Percentiles rank a stretch among this genome's conserved stretches.
These are phyloP conservation scores for Caenorhabditis wallacei DNA, from an alignment of 2,888 invertebrate genomes.

Conservation along the genomic window DNA sequence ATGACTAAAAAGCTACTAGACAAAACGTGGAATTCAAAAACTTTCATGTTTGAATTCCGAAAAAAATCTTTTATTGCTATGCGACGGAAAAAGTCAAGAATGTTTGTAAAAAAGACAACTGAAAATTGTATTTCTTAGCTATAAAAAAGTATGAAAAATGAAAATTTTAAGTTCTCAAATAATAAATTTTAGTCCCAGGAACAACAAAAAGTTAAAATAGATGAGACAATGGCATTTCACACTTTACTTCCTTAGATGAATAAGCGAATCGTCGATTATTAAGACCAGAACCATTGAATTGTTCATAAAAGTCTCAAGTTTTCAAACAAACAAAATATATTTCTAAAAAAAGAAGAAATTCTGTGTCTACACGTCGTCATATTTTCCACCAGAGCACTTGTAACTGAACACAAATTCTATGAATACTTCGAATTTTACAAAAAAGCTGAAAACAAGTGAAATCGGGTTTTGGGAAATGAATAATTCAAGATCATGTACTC, in stretches of 20 bases:
- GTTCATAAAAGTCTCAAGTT: neutral
- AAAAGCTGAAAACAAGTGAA: slow-evolving; percentile 24
- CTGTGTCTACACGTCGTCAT: neutral
- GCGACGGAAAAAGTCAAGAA: slow-evolving; percentile 9
- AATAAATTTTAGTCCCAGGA: neutral
- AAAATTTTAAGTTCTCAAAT: neutral
- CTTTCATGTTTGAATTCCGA: neutral
- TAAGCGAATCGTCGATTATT: neutral
- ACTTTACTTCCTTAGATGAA: neutral
- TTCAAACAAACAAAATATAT: neutral
- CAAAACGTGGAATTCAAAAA: neutral
- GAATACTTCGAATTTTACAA: neutral
- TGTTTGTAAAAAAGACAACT: neutral
- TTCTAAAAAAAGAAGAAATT: neutral
- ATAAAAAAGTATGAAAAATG: too few relatives aligned
- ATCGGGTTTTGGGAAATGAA: slow-evolving; percentile 8
- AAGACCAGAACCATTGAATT: neutral
- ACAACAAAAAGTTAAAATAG: neutral
- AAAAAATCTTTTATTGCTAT: slow-evolving; percentile 18
- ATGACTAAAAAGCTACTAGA: neutral
- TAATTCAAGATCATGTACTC: slow-evolving; percentile 48
- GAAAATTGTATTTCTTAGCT: neutral
- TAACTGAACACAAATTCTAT: neutral
- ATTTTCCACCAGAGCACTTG: slow-evolving; percentile 4
- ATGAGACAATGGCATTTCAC: neutral